Evolutionary conservation across 1,140 invertebrate genomes (phyloP).

Genomic region (Pseudomyrmex concolor): DNA sequence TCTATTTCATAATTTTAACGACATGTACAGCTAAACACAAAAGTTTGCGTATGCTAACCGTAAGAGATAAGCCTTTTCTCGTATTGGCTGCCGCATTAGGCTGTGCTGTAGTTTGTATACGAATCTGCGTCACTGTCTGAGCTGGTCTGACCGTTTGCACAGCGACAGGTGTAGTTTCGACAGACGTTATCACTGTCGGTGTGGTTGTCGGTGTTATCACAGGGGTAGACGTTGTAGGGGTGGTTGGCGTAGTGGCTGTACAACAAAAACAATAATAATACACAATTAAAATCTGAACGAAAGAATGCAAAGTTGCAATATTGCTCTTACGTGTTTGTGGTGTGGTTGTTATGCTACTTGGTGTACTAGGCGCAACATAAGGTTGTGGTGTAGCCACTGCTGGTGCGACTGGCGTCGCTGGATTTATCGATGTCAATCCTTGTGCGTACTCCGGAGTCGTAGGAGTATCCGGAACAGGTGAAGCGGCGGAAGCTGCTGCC

Average conservation of each 20-base stretch:
- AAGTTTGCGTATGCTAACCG: conserved; percentile 85
- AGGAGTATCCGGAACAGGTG: conserved; percentile 84
- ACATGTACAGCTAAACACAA: conserved; percentile 34
- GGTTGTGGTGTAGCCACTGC: conserved; percentile 71
- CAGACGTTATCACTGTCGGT: conserved; percentile 76
- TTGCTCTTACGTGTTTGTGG: conserved; percentile 76
- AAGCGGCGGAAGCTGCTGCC: conserved; percentile 80
- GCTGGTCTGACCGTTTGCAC: conserved; percentile 84
- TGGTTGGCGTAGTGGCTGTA: conserved; percentile 74
- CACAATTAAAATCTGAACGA: conserved; percentile 38
- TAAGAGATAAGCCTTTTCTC: conserved; percentile 91
- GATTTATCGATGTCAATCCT: conserved; percentile 87
- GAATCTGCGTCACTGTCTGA: conserved; percentile 86
- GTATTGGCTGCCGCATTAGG: conserved; percentile 86
- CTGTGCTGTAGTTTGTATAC: conserved; percentile 85
- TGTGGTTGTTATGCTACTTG: conserved; percentile 71
- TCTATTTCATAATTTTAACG: conserved; percentile 9
- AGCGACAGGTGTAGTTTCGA: conserved; percentile 78
- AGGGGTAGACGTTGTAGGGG: conserved; percentile 77
- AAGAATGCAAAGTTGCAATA: not conserved
- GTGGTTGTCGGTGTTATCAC: conserved; percentile 74
- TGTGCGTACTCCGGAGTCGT: conserved; percentile 91
- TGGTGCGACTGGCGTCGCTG: conserved; percentile 77
- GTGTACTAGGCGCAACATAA: conserved; percentile 78
- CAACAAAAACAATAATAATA: conserved; percentile 26